Conservation (phyloP, 2,113 vertebrate species). For the Pycnonotus jocosus region DNA sequence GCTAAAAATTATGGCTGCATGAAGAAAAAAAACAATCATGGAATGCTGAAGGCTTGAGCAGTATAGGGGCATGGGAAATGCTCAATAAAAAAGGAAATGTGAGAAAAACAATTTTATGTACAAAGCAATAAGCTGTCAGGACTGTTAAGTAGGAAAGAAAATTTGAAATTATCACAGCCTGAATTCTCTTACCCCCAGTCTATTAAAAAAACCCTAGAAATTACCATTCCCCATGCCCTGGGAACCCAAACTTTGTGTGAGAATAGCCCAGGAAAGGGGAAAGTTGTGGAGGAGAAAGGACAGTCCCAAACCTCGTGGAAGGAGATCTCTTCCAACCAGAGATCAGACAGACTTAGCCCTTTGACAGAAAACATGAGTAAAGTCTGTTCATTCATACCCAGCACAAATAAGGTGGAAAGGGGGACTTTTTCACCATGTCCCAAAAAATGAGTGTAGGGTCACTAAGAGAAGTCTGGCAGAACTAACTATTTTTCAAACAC, state of each 20-base stretch:
- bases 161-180: background rate
- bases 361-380: background rate
- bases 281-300: background rate
- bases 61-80: rapidly evolving
- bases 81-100: background rate
- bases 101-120: background rate
- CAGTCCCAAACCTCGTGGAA: background rate
- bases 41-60: background rate
- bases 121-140: background rate
- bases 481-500: background rate
- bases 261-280: background rate
- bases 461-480: background rate
- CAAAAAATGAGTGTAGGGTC: background rate
- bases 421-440: background rate
- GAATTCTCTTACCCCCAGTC: background rate
- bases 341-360: background rate
- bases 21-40: background rate
- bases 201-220: background rate
- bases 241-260: background rate
- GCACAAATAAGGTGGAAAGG: background rate
- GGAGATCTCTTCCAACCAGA: background rate
- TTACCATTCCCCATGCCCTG: background rate
- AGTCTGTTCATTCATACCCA: background rate
- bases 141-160: background rate
- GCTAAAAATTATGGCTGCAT: background rate